Conservation (phyloP, 2,113 vertebrate genomes). For the Sander vitreus region DNA sequence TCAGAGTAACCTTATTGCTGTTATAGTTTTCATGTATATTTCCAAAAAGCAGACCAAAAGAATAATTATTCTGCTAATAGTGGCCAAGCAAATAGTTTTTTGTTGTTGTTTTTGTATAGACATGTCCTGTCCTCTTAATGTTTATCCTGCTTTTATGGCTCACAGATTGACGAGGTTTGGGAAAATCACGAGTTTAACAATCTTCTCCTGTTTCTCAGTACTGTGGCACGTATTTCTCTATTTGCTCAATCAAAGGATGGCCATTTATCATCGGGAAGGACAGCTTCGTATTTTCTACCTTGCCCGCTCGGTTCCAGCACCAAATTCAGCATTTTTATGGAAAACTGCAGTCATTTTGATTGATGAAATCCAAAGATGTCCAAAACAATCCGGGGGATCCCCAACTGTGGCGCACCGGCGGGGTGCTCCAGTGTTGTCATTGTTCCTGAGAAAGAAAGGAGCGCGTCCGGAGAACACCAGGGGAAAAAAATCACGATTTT, state of each 20-base stretch:
- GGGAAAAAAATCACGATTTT: constrained; percentile 92
- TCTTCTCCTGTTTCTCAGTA: constrained; percentile 70
- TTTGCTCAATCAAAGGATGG: constrained; percentile 95
- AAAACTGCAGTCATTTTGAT: constrained; percentile 99
- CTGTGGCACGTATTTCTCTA: constrained; percentile 84
- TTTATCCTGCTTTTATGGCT: background rate
- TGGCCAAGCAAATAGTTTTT: background rate
- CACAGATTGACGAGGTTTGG: background rate
- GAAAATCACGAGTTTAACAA: constrained; percentile 53
- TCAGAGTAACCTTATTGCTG: background rate
- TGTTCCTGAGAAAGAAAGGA: constrained; percentile 92
- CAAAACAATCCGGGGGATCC: constrained; percentile 97
- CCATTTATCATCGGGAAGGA: constrained; percentile 99
- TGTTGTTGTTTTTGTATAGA: too few relatives aligned
- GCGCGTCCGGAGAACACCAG: constrained; percentile 94
- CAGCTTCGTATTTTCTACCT: constrained; percentile 98
- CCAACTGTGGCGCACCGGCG: constrained; percentile 98
- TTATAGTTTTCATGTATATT: background rate
- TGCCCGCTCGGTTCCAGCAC: constrained; percentile 96
- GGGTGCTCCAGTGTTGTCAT: constrained; percentile 98
- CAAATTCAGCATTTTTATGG: constrained; percentile 99
- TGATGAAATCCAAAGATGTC: constrained; percentile 99
- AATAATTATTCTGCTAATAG: background rate
- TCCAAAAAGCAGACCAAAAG: background rate
- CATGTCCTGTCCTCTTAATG: background rate